These are phyloP conservation scores for Noctua comes DNA, from an alignment of 2,888 invertebrate species.

Conservation along the genomic window DNA sequence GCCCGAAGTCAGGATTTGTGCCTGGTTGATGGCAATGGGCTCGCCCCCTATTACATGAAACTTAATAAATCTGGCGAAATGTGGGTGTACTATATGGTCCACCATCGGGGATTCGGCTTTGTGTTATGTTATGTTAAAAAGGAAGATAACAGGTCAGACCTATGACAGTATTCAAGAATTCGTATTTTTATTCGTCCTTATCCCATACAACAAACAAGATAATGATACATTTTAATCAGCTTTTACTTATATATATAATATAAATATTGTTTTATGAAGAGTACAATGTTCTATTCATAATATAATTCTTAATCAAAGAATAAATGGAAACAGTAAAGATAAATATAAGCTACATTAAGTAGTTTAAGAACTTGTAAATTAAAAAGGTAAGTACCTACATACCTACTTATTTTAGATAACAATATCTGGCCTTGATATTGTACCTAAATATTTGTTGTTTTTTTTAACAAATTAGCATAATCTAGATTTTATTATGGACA, in stretches of 20 bases:
- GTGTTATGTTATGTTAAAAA: no score
- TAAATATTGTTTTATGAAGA: neutral
- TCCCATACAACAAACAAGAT: neutral
- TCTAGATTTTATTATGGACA: conserved; percentile 14
- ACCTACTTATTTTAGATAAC: conserved; percentile 2
- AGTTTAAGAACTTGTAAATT: conserved; percentile 1
- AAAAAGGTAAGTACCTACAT: neutral
- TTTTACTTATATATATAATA: neutral
- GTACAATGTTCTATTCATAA: conserved; percentile 19
- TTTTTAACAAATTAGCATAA: neutral
- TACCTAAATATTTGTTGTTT: neutral
- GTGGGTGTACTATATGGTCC: neutral
- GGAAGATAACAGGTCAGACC: neutral
- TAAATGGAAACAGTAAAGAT: conserved; percentile 28
- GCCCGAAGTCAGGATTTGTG: neutral
- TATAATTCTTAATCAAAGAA: conserved; percentile 1
- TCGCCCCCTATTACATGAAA: neutral
- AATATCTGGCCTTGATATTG: conserved; percentile 4
- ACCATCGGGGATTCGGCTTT: neutral
- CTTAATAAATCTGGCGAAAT: neutral
- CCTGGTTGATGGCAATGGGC: neutral
- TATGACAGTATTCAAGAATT: neutral
- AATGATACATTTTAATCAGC: neutral
- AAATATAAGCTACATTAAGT: conserved; percentile 1
- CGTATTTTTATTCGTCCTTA: neutral